phyloP scores from a whole-genome alignment of 2,113 vertebrate genomes.

The Pelodiscus sinensis region DNA sequence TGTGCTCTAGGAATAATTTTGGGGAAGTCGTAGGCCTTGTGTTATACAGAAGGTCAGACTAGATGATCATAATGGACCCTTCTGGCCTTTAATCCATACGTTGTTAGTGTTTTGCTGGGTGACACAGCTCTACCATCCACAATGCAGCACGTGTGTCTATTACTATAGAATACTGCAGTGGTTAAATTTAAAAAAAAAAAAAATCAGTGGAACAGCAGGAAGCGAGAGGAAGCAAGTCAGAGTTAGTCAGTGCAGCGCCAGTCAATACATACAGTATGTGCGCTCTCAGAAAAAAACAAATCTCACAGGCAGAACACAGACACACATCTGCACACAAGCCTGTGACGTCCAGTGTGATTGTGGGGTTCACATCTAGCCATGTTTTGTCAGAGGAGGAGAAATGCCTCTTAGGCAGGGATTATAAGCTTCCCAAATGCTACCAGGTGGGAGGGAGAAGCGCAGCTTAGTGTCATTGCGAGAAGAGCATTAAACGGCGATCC shows the following conservation, averaged over 20 bases:
- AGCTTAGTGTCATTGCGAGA: fast-evolving
- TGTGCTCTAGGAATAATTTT: neutral
- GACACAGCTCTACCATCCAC: neutral
- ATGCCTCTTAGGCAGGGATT: neutral
- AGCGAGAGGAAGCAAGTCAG: conserved; percentile 25
- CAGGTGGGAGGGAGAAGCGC: neutral
- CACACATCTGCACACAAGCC: fast-evolving
- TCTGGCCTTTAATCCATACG: neutral
- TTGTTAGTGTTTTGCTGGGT: neutral
- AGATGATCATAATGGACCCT: neutral
- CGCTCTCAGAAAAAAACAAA: fast-evolving
- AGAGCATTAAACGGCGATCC: conserved; percentile 15
- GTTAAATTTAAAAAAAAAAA: neutral
- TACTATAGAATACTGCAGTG: neutral
- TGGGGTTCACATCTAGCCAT: neutral
- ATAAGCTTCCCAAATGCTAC: neutral
- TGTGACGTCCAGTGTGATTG: fast-evolving
- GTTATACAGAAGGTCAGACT: neutral
- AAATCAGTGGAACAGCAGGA: neutral
- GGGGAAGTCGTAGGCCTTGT: neutral
- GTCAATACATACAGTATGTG: neutral
- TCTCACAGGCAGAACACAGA: neutral
- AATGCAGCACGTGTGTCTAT: neutral
- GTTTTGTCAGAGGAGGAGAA: neutral
- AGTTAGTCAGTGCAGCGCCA: neutral